A percentile compares a stretch with the other conserved stretches of the same genome.
These are phyloP conservation scores for Chironomus tepperi DNA, from an alignment of 1,140 invertebrate genomes.

Conservation along the genomic window DNA sequence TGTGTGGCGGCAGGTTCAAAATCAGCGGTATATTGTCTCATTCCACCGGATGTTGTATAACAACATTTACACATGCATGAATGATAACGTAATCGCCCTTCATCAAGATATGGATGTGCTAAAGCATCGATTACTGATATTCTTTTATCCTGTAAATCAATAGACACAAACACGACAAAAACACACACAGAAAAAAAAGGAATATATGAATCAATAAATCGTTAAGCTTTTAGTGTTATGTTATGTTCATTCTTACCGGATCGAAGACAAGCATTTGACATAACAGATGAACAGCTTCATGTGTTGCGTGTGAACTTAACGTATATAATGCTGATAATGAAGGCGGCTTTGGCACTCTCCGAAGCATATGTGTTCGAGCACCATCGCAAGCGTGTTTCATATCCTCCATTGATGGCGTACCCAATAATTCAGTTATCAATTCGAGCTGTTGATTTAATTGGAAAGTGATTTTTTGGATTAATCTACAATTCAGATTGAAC, in stretches of 20 bases:
- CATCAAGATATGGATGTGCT: constrained; percentile 93
- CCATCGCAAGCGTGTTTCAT: constrained; percentile 95
- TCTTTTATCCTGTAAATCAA: constrained; percentile 67
- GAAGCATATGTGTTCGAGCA: constrained; percentile 85
- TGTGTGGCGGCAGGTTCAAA: constrained; percentile 85
- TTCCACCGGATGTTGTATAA: constrained; percentile 61
- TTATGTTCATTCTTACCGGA: constrained; percentile 67
- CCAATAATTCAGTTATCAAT: constrained; percentile 92
- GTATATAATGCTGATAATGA: constrained; percentile 86
- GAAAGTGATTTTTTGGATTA: constrained; percentile 11
- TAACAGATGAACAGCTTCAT: constrained; percentile 95
- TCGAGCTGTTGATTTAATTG: constrained; percentile 60
- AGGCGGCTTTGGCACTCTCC: constrained; percentile 77
- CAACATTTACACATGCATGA: constrained; percentile 99
- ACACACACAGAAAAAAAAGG: too few relatives aligned
- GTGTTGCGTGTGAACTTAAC: constrained; percentile 84
- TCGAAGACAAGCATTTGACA: constrained; percentile 97
- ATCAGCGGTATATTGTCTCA: constrained; percentile 81
- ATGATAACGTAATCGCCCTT: constrained; percentile 94
- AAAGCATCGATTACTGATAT: constrained; percentile 90
- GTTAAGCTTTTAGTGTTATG: neutral
- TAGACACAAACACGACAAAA: neutral
- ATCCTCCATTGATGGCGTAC: constrained; percentile 91
- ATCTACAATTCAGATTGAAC: neutral
- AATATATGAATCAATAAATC: neutral